A percentile compares a stretch with the other conserved stretches of the same genome.
phyloP scores from a whole-genome alignment of 1,140 invertebrate species.

The Bombus balteatus region DNA sequence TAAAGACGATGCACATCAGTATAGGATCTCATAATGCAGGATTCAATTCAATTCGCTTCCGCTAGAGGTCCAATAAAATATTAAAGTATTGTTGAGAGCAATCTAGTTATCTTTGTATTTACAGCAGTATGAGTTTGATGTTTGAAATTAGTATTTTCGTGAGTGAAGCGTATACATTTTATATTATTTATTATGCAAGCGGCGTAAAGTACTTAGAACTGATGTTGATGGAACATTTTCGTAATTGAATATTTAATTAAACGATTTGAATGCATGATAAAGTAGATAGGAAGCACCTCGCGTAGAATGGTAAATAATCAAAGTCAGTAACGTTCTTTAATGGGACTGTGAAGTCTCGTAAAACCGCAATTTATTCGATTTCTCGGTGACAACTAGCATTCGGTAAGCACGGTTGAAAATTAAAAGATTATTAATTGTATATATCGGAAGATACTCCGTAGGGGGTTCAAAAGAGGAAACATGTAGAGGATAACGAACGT shows the following conservation, averaged over 20 bases:
- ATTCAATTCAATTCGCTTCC: not conserved
- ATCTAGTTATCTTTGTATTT: not conserved
- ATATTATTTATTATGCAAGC: not conserved
- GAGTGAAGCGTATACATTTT: not conserved
- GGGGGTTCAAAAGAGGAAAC: slow-evolving; percentile 17
- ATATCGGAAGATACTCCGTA: slow-evolving; percentile 38
- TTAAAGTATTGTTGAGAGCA: not conserved
- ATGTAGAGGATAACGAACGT: slow-evolving; percentile 57
- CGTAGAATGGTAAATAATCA: not conserved
- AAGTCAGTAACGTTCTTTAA: not conserved
- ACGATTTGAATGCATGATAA: not conserved
- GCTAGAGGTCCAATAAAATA: not conserved
- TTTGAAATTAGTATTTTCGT: not conserved
- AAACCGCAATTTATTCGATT: slow-evolving; percentile 47
- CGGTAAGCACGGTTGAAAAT: slow-evolving; percentile 51
- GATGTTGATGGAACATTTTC: not conserved
- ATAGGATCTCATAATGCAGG: not conserved
- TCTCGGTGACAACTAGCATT: slow-evolving; percentile 37
- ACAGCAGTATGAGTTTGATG: not conserved
- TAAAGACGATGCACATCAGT: not conserved
- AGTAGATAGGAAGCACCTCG: not conserved
- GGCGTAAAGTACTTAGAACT: not conserved
- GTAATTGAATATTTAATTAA: slow-evolving; percentile 18
- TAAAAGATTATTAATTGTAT: slow-evolving; percentile 66
- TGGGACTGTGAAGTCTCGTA: slow-evolving; percentile 10